Evolutionary conservation across 1,140 invertebrate species (phyloP), one percentile per base, ranked within the genome.

Genomic region (Oncopeltus fasciatus): DNA sequence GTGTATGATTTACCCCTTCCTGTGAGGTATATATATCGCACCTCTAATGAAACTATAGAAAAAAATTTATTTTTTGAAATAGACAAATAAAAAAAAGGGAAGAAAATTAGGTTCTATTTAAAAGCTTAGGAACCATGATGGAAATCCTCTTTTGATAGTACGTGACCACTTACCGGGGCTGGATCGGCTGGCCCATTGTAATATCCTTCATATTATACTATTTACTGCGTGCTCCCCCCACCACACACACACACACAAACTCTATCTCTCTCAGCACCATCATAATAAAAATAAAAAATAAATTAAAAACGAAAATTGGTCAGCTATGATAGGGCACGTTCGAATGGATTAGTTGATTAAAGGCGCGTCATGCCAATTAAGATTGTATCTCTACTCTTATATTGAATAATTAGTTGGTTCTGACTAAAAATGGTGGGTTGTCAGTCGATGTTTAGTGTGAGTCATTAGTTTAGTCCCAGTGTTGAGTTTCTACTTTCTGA

Each of bases 311-410:
- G 31, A 38, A 38, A 38, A 38, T 38, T 38, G 31, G 31, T 8
- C 14, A 14, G 31, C 31, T 38, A 38, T 38, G 31, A 38, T 38
- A 38, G 31, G 49, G 21, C 49, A 24, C 18, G 49, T 26, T 24
- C 24, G 49, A 53, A 53, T 53, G 26, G 49, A 53, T 53, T 26
- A 24, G 18, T 53, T 53, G 18, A 53, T 53, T 53, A 53, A 24
- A 53, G 49, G 20, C 24, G 49, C 31, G 49, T 53, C 49, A 24
- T 53, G 20, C 49, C 49, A 53, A 53, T 53, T 53, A 53, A 53
- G 49, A 53, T 53, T 53, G 20, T 53, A 53, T 53, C 49, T 24
- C 14, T 21, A 12, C 5, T 53, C n/a, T 18, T 24, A 26, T 53
- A 26, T 53, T 53, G 21, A 53, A 24, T n/a, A 51, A 53, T 24